Percentiles rank a stretch among this genome's conserved stretches.
Evolutionary conservation across 1,140 invertebrate species (phyloP).

Genomic region (Pachyrhynchus sulphureomaculatus): DNA sequence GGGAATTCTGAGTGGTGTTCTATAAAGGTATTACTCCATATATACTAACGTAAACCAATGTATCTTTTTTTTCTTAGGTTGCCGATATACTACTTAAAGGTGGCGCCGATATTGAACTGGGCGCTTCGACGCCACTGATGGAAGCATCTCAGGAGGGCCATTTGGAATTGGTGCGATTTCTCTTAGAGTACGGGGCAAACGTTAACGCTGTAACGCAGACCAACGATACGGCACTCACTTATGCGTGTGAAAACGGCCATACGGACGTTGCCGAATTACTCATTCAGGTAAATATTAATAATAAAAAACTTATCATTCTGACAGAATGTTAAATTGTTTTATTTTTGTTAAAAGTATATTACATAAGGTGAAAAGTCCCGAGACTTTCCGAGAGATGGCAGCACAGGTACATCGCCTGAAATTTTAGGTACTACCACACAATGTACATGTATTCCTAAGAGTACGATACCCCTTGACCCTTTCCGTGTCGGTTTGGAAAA

Average conservation of each 20-base stretch:
- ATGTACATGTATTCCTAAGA: too few species aligned
- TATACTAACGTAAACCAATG: too few species aligned
- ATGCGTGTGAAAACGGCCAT: slow-evolving; percentile 96
- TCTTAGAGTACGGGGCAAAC: slow-evolving; percentile 83
- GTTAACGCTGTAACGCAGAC: slow-evolving; percentile 93
- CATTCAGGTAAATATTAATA: slow-evolving; percentile 56
- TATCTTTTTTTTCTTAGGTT: slow-evolving; percentile 56
- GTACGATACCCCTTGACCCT: too few species aligned
- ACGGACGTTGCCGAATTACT: slow-evolving; percentile 91
- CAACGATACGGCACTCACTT: slow-evolving; percentile 81
- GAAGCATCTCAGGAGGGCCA: slow-evolving; percentile 98
- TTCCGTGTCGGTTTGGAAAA: too few species aligned
- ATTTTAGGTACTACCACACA: background rate
- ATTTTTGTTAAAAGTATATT: too few species aligned
- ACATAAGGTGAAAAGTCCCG: too few species aligned
- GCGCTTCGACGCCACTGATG: slow-evolving; percentile 96
- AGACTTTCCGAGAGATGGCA: too few species aligned
- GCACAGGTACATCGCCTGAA: too few species aligned
- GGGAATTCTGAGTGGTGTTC: too few species aligned
- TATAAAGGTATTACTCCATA: too few species aligned
- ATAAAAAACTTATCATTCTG: background rate
- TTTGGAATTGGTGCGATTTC: slow-evolving; percentile 86
- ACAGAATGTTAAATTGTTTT: background rate
- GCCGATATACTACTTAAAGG: slow-evolving; percentile 94
- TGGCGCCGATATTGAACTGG: slow-evolving; percentile 93